A percentile compares a stretch with the other conserved stretches of the same genome.
These are phyloP conservation scores for Rhea pennata DNA, from an alignment of 2,113 vertebrate species.

Conservation along the genomic window DNA sequence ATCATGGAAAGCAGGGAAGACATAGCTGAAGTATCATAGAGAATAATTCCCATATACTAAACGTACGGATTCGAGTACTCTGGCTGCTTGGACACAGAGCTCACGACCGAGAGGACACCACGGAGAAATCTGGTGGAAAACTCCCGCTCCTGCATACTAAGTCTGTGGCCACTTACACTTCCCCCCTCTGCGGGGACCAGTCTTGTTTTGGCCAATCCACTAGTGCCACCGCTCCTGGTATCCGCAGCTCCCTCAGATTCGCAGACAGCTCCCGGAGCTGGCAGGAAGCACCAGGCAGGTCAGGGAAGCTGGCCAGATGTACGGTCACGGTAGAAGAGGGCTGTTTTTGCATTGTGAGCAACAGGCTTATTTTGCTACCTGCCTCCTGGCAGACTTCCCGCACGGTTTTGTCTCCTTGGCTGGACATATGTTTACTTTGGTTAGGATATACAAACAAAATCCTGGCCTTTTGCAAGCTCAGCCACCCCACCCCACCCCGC, in stretches of 20 bases:
- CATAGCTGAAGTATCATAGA: not conserved
- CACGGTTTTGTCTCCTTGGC: not conserved
- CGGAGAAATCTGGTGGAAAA: not conserved
- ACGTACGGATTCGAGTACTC: rapidly evolving
- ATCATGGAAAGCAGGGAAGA: not conserved
- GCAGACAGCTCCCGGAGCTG: rapidly evolving
- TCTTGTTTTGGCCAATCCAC: rapidly evolving
- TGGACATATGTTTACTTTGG: rapidly evolving
- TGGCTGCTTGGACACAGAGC: not conserved
- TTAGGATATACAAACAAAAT: not conserved
- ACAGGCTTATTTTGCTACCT: not conserved
- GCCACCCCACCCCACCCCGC: too few species aligned
- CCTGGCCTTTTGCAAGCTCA: not conserved
- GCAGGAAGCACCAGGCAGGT: not conserved
- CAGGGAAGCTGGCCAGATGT: rapidly evolving
- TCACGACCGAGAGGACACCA: not conserved
- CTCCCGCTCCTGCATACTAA: rapidly evolving
- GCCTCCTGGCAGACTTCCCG: not conserved
- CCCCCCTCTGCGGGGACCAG: rapidly evolving
- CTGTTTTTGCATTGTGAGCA: not conserved
- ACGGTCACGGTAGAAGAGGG: rapidly evolving
- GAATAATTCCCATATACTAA: not conserved
- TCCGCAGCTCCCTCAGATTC: rapidly evolving
- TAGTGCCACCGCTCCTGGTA: not conserved
- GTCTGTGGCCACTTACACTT: rapidly evolving